phyloP scores from a whole-genome alignment of 2,797 vertebrate genomes.

The Gambelia wislizenii region DNA sequence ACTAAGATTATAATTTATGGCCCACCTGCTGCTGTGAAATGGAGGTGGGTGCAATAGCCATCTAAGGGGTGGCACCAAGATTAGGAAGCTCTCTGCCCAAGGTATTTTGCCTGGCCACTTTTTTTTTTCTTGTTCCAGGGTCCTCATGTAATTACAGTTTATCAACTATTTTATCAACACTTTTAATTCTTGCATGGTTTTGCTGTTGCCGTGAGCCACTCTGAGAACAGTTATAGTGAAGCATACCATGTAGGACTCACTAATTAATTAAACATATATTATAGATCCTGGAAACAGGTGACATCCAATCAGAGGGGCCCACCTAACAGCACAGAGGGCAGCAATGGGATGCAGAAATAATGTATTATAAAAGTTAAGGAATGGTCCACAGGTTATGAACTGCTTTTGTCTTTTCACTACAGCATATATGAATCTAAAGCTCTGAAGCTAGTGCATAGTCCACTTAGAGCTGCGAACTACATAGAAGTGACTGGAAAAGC shows the following conservation, averaged over 20 bases:
- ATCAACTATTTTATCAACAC: neutral
- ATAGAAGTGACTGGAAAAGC: no score
- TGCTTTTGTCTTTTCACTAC: neutral
- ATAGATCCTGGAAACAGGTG: neutral
- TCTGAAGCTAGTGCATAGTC: neutral
- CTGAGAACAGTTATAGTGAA: neutral
- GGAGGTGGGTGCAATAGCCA: neutral
- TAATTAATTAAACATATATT: neutral
- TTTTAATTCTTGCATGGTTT: neutral
- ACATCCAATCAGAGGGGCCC: neutral
- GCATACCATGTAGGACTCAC: neutral
- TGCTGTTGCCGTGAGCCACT: neutral
- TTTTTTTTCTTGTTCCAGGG: neutral
- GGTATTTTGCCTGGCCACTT: no score
- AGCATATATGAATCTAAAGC: neutral
- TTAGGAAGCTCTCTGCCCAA: neutral
- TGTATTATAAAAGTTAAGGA: neutral
- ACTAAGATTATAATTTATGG: neutral
- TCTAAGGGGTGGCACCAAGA: neutral
- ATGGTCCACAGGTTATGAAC: neutral
- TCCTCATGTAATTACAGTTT: neutral
- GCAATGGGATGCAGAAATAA: neutral
- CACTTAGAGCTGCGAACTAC: no score
- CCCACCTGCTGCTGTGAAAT: neutral
- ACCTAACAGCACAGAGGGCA: neutral